Conservation (phyloP, 1,140 invertebrate species). For the Diabrotica virgifera region DNA sequence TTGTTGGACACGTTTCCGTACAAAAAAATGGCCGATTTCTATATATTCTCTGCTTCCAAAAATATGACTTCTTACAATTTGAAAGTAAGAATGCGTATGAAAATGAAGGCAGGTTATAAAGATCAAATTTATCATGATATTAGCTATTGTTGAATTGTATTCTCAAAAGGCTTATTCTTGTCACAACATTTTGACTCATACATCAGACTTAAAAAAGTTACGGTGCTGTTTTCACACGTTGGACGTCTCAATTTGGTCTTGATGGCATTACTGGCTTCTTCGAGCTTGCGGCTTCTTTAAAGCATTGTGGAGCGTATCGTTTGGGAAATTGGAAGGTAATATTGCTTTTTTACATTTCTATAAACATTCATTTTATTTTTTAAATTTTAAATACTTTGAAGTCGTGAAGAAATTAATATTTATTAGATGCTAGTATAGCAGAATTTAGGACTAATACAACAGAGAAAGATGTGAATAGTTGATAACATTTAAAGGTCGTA, state of each 20-base stretch:
- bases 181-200: slow-evolving; percentile 34
- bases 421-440: too few species aligned
- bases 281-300: neutral
- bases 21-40: neutral
- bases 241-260: slow-evolving; percentile 7
- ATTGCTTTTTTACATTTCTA: too few species aligned
- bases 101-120: slow-evolving; percentile 6
- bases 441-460: too few species aligned
- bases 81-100: neutral
- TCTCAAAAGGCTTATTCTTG: slow-evolving; percentile 13
- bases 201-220: slow-evolving; percentile 25
- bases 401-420: too few species aligned
- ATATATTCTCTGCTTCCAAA: neutral
- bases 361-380: too few species aligned
- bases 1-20: neutral
- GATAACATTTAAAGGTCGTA: too few species aligned
- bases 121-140: slow-evolving; percentile 23
- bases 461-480: too few species aligned
- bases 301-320: neutral
- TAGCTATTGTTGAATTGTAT: slow-evolving; percentile 19
- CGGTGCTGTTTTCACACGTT: neutral
- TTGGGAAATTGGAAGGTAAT: neutral
- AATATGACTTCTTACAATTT: slow-evolving; percentile 1
- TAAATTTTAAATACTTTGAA: too few species aligned
- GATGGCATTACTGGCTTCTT: slow-evolving; percentile 4